Evolutionary conservation across 2,113 vertebrate species (phyloP), one percentile per base, ranked within the genome.

Genomic region (Polypterus senegalus): DNA sequence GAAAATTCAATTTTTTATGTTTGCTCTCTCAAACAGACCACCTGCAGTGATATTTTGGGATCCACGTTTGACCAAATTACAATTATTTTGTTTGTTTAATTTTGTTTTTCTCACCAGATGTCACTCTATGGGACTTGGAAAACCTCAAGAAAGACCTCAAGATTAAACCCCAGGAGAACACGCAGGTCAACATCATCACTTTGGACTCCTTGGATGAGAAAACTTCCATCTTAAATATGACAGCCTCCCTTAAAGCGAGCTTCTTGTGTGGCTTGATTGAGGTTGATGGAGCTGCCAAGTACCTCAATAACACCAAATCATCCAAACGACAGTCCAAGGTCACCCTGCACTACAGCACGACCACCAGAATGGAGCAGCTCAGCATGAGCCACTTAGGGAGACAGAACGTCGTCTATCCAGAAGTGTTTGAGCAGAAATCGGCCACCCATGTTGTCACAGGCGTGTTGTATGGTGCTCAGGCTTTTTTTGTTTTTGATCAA

Each of bases 401-500:
- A 3, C 47, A 68, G 44, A 71, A 73, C 8, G n/a, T 70, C 3
- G 44, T 71, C 44, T 58, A 67, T 5, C 51, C 51, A 45, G 65
- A 71, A 51, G 60, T 68, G n/a, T 72, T 69, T 47, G 46, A 74
- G 43, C 46, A 71, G n/a, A 67, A 63, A 3, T 68, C 66, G 43
- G 65, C 73, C 43, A 74, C 75, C 6, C 69, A 76, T n/a, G 65
- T 74, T 7, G 66, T 76, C 54, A 76, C 65, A 0, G 74, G 46
- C 27, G 10, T 74, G 5, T 48, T 70, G 51, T 70, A 70, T 4
- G 74, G 74, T 7, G 68, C 71, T 1, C 68, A 72, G 49, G 71
- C 71, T 1, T 71, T 75, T 59, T 75, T 75, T 45, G 65, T 75
- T 47, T 75, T 75, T 66, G 74, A 75, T 47, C 49, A 48, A 9